Evolutionary conservation across 2,113 vertebrate species (phyloP).

Genomic region (Dinomys branickii): DNA sequence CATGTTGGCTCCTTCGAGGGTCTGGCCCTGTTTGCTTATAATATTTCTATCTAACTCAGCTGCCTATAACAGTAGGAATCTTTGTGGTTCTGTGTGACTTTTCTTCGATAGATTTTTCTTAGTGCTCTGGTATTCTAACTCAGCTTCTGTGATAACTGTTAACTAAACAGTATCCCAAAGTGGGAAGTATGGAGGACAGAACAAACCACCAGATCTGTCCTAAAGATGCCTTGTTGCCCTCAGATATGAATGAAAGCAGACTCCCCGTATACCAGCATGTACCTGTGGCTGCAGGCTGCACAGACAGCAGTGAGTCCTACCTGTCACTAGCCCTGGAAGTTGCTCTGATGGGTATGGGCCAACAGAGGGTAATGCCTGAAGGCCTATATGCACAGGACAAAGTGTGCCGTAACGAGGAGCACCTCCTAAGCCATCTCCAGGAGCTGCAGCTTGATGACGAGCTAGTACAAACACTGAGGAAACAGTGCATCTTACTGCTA

Average conservation of each 20-base stretch:
- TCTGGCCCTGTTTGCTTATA: too few species aligned
- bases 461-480: constrained; percentile 94
- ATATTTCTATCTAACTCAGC: too few species aligned
- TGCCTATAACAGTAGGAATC: too few species aligned
- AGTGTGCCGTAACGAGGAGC: constrained; percentile 98
- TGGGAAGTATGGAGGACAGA: constrained; percentile 77
- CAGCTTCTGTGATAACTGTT: constrained; percentile 44
- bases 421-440: constrained; percentile 95
- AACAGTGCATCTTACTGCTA: constrained; percentile 95
- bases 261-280: constrained; percentile 95
- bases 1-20: too few species aligned
- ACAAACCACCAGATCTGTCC: background rate
- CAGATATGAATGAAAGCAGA: constrained; percentile 93
- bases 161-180: constrained; percentile 41
- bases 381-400: constrained; percentile 98
- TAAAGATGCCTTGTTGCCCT: constrained; percentile 67
- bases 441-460: constrained; percentile 95
- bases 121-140: constrained; percentile 36
- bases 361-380: constrained; percentile 98
- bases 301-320: constrained; percentile 93
- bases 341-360: constrained; percentile 98
- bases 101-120: constrained; percentile 58
- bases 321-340: constrained; percentile 97
- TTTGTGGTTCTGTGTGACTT: background rate
- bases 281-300: constrained; percentile 88